Evolutionary conservation across 2,888 invertebrate species (phyloP).

Genomic region (Ctenicera cuprea): DNA sequence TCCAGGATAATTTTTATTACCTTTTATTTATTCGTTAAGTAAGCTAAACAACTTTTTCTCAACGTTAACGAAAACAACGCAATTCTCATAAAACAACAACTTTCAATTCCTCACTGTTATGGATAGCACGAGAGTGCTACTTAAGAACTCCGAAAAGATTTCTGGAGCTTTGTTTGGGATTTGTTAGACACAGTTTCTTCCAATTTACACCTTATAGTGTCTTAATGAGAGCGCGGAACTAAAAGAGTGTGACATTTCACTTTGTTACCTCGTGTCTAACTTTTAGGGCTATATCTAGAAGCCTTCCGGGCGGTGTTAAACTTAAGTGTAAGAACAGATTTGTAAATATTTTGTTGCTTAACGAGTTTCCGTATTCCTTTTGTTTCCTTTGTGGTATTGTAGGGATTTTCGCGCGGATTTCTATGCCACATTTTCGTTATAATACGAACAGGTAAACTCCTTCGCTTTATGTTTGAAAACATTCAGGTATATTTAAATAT

Average conservation of each 20-base stretch:
- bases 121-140: too few species aligned
- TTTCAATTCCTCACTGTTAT: too few species aligned
- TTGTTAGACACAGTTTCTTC: too few species aligned
- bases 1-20: too few species aligned
- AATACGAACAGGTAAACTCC: background rate
- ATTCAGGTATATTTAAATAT: too few species aligned
- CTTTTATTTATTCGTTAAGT: too few species aligned
- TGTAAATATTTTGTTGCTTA: conserved; percentile 15
- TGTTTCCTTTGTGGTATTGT: conserved; percentile 3
- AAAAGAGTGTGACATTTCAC: conserved; percentile 4
- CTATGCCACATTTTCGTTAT: background rate
- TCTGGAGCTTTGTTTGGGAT: too few species aligned
- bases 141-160: too few species aligned
- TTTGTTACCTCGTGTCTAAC: background rate
- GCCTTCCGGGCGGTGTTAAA: background rate
- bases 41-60: too few species aligned
- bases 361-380: background rate
- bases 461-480: background rate
- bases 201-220: background rate
- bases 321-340: conserved; percentile 2
- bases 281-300: background rate
- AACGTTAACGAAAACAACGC: too few species aligned
- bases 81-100: too few species aligned
- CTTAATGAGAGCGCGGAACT: background rate
- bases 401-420: conserved; percentile 1